Evolutionary conservation across 2,113 vertebrate genomes (phyloP).

Genomic region (Fukomys damarensis): DNA sequence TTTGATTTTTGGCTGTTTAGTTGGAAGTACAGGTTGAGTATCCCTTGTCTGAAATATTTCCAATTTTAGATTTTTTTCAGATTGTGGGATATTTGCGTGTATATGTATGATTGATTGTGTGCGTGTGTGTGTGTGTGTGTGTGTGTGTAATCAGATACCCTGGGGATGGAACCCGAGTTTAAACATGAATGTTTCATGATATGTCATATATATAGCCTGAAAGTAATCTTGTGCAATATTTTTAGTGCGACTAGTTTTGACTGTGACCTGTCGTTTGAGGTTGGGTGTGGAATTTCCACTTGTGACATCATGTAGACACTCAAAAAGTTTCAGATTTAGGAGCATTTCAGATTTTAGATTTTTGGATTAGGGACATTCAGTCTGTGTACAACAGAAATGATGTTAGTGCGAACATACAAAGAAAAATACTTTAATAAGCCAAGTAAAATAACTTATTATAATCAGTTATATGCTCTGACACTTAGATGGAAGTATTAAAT

Average conservation of each 20-base stretch:
- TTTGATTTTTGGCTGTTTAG: conserved; percentile 23
- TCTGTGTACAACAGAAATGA: not conserved
- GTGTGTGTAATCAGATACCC: not conserved
- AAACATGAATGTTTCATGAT: not conserved
- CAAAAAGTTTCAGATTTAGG: not conserved
- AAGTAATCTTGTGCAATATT: not conserved
- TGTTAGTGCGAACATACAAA: conserved; percentile 14
- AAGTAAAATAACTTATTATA: conserved; percentile 34
- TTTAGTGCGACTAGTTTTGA: not conserved
- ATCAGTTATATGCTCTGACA: not conserved
- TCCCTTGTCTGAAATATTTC: not conserved
- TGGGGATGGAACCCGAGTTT: not conserved
- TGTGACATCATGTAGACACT: not conserved
- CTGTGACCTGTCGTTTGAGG: not conserved
- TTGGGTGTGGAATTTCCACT: not conserved
- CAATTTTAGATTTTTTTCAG: not conserved
- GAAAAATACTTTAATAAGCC: conserved; percentile 47
- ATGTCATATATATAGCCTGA: not conserved
- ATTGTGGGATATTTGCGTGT: not conserved
- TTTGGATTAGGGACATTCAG: not conserved
- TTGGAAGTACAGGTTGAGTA: not conserved
- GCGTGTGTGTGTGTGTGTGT: not conserved
- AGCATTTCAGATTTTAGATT: not conserved
- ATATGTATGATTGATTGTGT: no score
- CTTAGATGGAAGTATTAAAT: not conserved